Percentiles rank a stretch among this genome's conserved stretches.
Conservation (phyloP, 2,797 vertebrate genomes). For the Paramormyrops hopkinsi region DNA sequence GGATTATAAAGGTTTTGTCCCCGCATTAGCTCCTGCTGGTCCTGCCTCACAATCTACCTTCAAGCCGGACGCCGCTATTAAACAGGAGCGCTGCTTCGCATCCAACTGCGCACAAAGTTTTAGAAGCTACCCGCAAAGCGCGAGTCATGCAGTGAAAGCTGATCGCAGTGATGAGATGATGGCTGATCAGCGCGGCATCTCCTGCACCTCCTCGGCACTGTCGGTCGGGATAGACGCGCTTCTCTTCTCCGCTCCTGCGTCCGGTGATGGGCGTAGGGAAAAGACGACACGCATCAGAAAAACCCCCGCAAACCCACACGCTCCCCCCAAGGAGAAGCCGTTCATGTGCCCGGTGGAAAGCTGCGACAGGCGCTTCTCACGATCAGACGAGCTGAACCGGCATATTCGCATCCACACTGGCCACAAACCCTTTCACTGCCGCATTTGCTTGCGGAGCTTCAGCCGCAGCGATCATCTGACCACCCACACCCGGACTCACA, state of each 20-base stretch:
- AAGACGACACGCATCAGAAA: constrained; percentile 65
- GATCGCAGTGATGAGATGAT: constrained; percentile 25
- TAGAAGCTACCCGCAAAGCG: constrained; percentile 37
- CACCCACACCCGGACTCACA: constrained; percentile 92
- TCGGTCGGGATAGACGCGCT: constrained; percentile 37
- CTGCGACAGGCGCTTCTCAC: constrained; percentile 82
- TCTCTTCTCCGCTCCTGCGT: constrained; percentile 29
- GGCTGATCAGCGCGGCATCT: constrained; percentile 32
- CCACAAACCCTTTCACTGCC: constrained; percentile 91
- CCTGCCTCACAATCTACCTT: constrained; percentile 39
- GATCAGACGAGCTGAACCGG: constrained; percentile 86
- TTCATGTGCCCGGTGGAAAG: constrained; percentile 75
- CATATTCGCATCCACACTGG: constrained; percentile 92
- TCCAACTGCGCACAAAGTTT: constrained; percentile 49
- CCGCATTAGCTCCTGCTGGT: constrained; percentile 47
- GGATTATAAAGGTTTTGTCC: constrained; percentile 57
- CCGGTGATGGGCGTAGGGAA: constrained; percentile 51
- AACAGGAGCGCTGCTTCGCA: constrained; percentile 55
- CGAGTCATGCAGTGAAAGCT: constrained; percentile 35
- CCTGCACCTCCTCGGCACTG: constrained; percentile 27
- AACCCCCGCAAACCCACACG: constrained; percentile 64
- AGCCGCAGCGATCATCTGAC: constrained; percentile 96
- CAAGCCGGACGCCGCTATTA: constrained; percentile 47
- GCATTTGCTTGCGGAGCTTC: constrained; percentile 86
- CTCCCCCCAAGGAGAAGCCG: constrained; percentile 70